A percentile compares a stretch with the other conserved stretches of the same genome.
Evolutionary conservation across 2,888 invertebrate genomes (phyloP).

Genomic region (Dryadula phaetusa): DNA sequence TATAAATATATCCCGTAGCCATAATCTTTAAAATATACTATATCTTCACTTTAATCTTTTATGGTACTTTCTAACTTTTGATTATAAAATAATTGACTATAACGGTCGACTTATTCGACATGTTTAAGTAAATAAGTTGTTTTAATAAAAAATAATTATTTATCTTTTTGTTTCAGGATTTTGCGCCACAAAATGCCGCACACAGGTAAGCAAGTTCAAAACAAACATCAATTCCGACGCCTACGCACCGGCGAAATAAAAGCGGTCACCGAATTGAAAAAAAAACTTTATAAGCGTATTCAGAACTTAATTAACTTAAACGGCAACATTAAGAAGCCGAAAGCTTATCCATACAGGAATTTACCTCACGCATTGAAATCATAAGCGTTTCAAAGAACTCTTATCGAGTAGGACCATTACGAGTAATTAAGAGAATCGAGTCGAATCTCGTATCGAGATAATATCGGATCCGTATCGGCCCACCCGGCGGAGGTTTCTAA

Average conservation of each 20-base stretch:
- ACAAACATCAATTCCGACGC: constrained; percentile 41
- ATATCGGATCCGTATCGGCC: constrained; percentile 74
- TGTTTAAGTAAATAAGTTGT: constrained; percentile 11
- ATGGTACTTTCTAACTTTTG: background rate
- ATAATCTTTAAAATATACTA: background rate
- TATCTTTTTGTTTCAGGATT: constrained; percentile 50
- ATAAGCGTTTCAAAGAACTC: constrained; percentile 81
- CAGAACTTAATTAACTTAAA: constrained; percentile 76
- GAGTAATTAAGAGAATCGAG: constrained; percentile 80
- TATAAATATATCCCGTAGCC: background rate
- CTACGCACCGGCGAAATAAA: constrained; percentile 47
- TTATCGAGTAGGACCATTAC: constrained; percentile 67
- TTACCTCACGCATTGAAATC: constrained; percentile 81
- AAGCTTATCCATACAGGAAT: constrained; percentile 58
- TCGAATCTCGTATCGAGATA: constrained; percentile 76
- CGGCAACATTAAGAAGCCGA: constrained; percentile 59
- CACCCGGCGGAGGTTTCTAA: constrained; percentile 70
- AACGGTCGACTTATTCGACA: background rate
- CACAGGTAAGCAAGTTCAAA: constrained; percentile 61
- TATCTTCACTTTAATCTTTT: background rate
- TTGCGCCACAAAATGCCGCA: constrained; percentile 66
- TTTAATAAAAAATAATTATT: constrained; percentile 29
- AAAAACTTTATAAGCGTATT: constrained; percentile 47
- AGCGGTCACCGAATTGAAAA: constrained; percentile 42
- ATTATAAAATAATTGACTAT: constrained; percentile 5